Evolutionary conservation across 2,797 vertebrate genomes (phyloP), one percentile per base, ranked within the genome.

Genomic region (Clarias laeviceps): DNA sequence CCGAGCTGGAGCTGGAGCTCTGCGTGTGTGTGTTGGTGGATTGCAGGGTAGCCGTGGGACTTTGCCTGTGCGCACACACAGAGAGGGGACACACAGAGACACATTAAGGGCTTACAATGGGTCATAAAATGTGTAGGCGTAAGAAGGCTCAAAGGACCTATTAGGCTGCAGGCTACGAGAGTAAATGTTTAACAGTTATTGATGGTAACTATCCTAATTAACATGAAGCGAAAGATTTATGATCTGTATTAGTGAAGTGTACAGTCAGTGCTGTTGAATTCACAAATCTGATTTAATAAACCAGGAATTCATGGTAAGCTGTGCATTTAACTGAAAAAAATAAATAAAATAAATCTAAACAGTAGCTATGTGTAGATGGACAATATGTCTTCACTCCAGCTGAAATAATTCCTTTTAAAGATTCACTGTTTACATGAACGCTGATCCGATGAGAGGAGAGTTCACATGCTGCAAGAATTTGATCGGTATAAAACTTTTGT

Each of bases 1-100:
- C 95, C 0, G 98, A 99, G 93, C 97, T 99, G 76, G 97, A 99
- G 94, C 97, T 99, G 95, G 97, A 99, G 91, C 97, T 99, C 94
- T 99, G 98, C 0, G 98, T 99, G 93, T 98, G 97, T 0, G 97
- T 99, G 92, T 96, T 97, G 91, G 97, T 98, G 5, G 97, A 99
- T 94, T 99, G 98, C 37, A 99, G 96, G 0, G 98, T 99, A 91
- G 97, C 94, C 0, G 97, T 98, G 37, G 98, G 98, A 88, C 98
- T 99, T 94, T 98, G 98, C 85, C 97, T 99, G 91, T 0, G 37
- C n/a, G n/a, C 83, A 84, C 2, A 11, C 45, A 50, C 45, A 50
- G 2, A 12, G 45, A 50, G 11, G 11, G n/a, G 24, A 4, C 83
- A 4, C 83, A 61, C 29, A 74, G 18, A 87, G 87, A 87, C 59